Evolutionary conservation across 2,113 vertebrate genomes (phyloP).

Genomic region (Pseudolaguvia tuberculata): DNA sequence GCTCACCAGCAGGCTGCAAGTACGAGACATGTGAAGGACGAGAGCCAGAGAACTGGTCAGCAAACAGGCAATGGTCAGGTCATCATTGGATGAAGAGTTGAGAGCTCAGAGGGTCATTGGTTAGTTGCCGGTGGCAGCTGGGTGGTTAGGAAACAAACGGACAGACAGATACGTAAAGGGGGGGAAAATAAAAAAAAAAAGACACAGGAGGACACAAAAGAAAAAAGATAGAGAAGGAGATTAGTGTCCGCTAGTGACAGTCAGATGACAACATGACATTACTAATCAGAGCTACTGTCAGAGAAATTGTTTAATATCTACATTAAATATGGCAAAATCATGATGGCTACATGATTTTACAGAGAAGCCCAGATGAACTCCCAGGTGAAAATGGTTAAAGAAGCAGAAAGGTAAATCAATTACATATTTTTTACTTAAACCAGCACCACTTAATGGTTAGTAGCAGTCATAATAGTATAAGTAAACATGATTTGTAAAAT

Average conservation of each 20-base stretch:
- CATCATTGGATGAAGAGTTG: conserved; percentile 99
- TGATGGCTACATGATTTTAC: conserved; percentile 80
- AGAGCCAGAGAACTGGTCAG: conserved; percentile 98
- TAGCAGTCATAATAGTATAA: conserved; percentile 80
- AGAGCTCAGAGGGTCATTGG: conserved; percentile 99
- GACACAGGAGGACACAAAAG: conserved; percentile 73
- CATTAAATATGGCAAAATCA: conserved; percentile 71
- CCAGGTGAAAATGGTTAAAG: conserved; percentile 81
- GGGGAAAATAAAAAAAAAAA: conserved; percentile 65
- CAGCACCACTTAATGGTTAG: conserved; percentile 82
- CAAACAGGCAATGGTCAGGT: conserved; percentile 97
- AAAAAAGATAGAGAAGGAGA: conserved; percentile 99
- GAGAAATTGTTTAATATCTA: conserved; percentile 83
- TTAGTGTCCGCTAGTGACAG: conserved; percentile 99
- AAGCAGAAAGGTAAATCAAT: conserved; percentile 58
- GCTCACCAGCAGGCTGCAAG: conserved; percentile 70
- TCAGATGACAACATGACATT: conserved; percentile 99
- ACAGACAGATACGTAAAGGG: conserved; percentile 68
- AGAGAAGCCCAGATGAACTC: conserved; percentile 72
- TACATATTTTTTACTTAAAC: conserved; percentile 65
- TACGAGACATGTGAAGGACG: conserved; percentile 86
- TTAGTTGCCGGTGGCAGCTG: conserved; percentile 99
- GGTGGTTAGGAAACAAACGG: conserved; percentile 89
- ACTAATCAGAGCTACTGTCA: conserved; percentile 91
- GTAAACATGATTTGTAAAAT: conserved; percentile 61